Evolutionary conservation across 2,113 vertebrate species (phyloP), one percentile per base, ranked within the genome.

Genomic region (Puntigrus tetrazona): DNA sequence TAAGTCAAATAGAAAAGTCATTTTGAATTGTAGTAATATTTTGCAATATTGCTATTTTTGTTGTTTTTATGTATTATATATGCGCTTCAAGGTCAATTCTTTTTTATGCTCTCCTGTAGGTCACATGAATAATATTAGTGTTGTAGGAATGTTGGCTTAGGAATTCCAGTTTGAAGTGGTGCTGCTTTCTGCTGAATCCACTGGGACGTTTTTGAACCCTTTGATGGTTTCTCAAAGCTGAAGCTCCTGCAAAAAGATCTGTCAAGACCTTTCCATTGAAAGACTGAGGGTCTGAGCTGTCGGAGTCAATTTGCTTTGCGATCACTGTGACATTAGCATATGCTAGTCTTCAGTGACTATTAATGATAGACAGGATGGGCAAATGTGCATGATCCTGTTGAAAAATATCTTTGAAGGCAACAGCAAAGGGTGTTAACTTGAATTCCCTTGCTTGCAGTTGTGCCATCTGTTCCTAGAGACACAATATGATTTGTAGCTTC

Each of bases 151-250:
- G 78, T 80, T 47, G 41, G 14, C 43, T 9, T 41, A 67, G 61
- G 27, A 65, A 36, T 82, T 45, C 81, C 45, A 29, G 20, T 70
- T 36, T 47, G 13, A 73, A 43, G 59, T 84, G 45, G 13, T 50
- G 22, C 70, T 34, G 22, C 72, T 57, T 74, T 52, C 29, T 75
- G 67, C 5, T 43, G 36, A 63, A n/a, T 73, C 50, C 65, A 3
- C 41, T 52, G 81, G 41, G 75, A 73, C 1, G 5, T 14, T 47
- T 29, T 57, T 52, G 7, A 47, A n/a, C 27, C 25, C 67, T 86
- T 63, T 83, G 29, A 83, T 72, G 52, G 22, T 83, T 47, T 27
- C 38, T 70, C 43, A 38, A 47, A 67, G 70, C 57, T 80, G 3
- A 83, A n/a, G 5, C 29, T 50, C 52, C 5, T 25, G 9, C 50